Percentiles rank a stretch among this genome's conserved stretches.
Conservation (phyloP, 2,888 invertebrate species). For the Mechanitis mazaeus region DNA sequence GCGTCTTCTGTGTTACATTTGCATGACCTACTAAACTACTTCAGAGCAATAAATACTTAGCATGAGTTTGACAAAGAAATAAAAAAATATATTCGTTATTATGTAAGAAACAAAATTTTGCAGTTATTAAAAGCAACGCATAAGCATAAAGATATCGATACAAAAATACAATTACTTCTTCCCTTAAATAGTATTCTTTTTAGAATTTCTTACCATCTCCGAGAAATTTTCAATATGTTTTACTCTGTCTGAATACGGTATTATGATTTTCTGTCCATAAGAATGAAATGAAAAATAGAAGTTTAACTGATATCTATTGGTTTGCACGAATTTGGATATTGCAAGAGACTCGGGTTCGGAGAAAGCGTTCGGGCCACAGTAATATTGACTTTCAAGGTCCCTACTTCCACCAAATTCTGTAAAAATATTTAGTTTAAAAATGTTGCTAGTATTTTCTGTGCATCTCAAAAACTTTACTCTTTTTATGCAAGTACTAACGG, state of each 20-base stretch:
- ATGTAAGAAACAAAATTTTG: neutral
- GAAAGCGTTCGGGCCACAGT: conserved; percentile 48
- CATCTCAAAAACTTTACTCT: neutral
- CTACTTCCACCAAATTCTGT: conserved; percentile 43
- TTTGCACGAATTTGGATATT: conserved; percentile 39
- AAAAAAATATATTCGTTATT: neutral
- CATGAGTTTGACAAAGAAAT: neutral
- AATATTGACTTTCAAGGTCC: conserved; percentile 38
- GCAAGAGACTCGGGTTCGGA: conserved; percentile 57
- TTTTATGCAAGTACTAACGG: conserved; percentile 44
- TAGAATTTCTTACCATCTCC: conserved; percentile 48
- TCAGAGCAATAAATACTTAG: conserved; percentile 13
- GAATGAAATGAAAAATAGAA: conserved; percentile 81
- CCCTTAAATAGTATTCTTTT: no score
- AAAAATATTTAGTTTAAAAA: conserved; percentile 21
- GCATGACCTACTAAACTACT: conserved; percentile 23
- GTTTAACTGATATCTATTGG: conserved; percentile 45
- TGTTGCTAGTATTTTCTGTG: neutral
- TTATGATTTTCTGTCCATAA: conserved; percentile 78
- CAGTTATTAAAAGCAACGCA: no score
- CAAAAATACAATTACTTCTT: no score
- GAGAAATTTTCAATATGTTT: conserved; percentile 64
- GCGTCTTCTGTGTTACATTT: conserved; percentile 18
- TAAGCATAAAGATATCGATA: no score
- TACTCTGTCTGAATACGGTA: conserved; percentile 73